Conservation (phyloP, 1,140 invertebrate species). For the Pseudoatta argentina region DNA sequence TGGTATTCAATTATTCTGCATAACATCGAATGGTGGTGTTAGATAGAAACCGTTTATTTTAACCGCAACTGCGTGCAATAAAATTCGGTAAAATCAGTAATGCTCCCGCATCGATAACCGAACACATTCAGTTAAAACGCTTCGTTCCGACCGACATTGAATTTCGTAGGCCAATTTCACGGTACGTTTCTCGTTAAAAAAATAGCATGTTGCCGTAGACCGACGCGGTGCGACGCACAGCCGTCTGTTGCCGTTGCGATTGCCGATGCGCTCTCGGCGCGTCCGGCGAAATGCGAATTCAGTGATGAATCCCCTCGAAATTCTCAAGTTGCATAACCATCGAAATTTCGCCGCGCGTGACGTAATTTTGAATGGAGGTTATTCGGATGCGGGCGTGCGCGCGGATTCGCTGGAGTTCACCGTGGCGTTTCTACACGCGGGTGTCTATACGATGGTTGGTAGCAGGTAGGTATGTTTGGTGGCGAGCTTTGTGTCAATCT, state of each 20-base stretch:
- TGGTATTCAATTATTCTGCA: background rate
- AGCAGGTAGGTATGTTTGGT: conserved; percentile 67
- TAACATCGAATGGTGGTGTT: background rate
- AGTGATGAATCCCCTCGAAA: conserved; percentile 74
- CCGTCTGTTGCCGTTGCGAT: conserved; percentile 25
- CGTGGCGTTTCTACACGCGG: conserved; percentile 7
- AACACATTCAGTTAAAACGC: conserved; percentile 53
- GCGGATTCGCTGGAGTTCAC: conserved; percentile 65
- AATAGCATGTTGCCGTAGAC: background rate
- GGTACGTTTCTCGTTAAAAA: conserved; percentile 63
- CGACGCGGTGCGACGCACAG: background rate
- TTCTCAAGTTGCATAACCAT: conserved; percentile 81
- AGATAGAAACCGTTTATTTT: conserved; percentile 38
- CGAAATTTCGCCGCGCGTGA: conserved; percentile 80
- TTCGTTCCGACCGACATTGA: conserved; percentile 48
- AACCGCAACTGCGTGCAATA: conserved; percentile 39
- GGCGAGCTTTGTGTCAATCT: conserved; percentile 75
- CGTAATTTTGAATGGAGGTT: conserved; percentile 81
- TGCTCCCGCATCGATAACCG: conserved; percentile 35
- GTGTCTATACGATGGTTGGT: background rate
- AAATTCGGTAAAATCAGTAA: conserved; percentile 53
- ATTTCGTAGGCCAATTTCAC: conserved; percentile 61
- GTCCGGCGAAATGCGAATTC: conserved; percentile 68
- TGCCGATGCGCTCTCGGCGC: conserved; percentile 1
- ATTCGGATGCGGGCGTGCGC: conserved; percentile 76